Percentiles rank a stretch among this genome's conserved stretches.
phyloP scores from a whole-genome alignment of 2,797 vertebrate genomes.

The Clarias pachynema region DNA sequence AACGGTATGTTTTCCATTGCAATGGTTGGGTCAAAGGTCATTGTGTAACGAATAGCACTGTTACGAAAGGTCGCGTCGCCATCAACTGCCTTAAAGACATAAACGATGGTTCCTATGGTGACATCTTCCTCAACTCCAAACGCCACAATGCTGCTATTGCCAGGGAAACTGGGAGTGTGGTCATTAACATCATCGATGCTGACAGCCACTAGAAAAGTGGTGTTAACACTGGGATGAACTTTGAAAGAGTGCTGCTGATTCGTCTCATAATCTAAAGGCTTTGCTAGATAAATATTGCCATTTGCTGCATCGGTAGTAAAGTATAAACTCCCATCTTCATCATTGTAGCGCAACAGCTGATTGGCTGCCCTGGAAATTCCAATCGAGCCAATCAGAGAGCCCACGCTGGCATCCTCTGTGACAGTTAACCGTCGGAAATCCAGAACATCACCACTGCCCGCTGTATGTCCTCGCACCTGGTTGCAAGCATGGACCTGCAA shows the following conservation, averaged over 20 bases:
- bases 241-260: conserved; percentile 79
- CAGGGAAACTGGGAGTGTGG: conserved; percentile 76
- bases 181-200: conserved; percentile 82
- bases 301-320: conserved; percentile 81
- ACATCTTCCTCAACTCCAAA: conserved; percentile 83
- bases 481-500: conserved; percentile 79
- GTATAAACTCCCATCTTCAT: conserved; percentile 75
- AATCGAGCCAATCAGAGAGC: conserved; percentile 77
- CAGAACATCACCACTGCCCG: conserved; percentile 56
- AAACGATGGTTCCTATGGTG: conserved; percentile 75
- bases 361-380: conserved; percentile 57
- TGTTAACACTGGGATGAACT: conserved; percentile 65
- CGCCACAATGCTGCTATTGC: conserved; percentile 75
- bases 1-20: conserved; percentile 71
- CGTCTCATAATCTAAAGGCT: conserved; percentile 87
- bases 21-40: conserved; percentile 65
- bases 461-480: conserved; percentile 54
- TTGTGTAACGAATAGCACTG: conserved; percentile 81
- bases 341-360: conserved; percentile 73
- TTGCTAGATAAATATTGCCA: conserved; percentile 85
- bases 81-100: conserved; percentile 86
- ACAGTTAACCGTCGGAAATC: conserved; percentile 78
- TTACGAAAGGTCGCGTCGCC: conserved; percentile 84
- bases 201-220: conserved; percentile 77
- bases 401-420: conserved; percentile 81